Evolutionary conservation across 2,797 vertebrate species (phyloP), one percentile per base, ranked within the genome.

Genomic region (Babyrousa celebensis): DNA sequence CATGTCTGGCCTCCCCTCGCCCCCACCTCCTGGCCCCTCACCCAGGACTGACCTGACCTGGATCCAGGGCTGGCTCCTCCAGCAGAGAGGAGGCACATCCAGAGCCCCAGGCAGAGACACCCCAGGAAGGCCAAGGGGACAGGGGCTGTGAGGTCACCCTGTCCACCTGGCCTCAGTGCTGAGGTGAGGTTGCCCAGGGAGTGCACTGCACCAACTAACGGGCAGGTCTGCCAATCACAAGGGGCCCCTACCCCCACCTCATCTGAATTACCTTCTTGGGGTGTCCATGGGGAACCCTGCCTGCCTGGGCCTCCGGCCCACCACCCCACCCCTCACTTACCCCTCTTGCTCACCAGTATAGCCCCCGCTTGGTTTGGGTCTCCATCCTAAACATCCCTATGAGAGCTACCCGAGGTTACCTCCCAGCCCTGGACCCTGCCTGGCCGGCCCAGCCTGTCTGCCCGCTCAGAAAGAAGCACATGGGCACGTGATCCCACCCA

Each of bases 311-410:
- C 63, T 21, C n/a, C 27, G 62, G 62, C 68, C 43, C 40, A 25
- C 21, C 60, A 20, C 3, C 20, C 9, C 9, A 1, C 7, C 8
- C 21, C n/a, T 63, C 27, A 3, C 7, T 60, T 1, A 11, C 17
- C 10, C 52, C 48, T 63, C 36, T 29, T 40, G 10, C 40, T 75
- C 65, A 18, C 17, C 17, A 58, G 68, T 27, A 52, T 18, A 15
- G 12, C 6, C 36, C 15, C 65, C 10, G 2, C 1, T 20, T 78
- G 23, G 65, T 25, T 56, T 32, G 43, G 43, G 27, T 79, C 67
- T 94, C 54, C 54, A 20, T 25, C 15, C 72, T 65, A 17, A 62
- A n/a, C 48, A 77, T 56, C 32, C 67, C 85, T 3, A 54, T 6
- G 5, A 27, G 23, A 54, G 58, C 68, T 32, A 20, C 67, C 78